A percentile compares a stretch with the other conserved stretches of the same genome.
Conservation (phyloP, 2,113 vertebrate species). For the Tricholaema leucomelas region DNA sequence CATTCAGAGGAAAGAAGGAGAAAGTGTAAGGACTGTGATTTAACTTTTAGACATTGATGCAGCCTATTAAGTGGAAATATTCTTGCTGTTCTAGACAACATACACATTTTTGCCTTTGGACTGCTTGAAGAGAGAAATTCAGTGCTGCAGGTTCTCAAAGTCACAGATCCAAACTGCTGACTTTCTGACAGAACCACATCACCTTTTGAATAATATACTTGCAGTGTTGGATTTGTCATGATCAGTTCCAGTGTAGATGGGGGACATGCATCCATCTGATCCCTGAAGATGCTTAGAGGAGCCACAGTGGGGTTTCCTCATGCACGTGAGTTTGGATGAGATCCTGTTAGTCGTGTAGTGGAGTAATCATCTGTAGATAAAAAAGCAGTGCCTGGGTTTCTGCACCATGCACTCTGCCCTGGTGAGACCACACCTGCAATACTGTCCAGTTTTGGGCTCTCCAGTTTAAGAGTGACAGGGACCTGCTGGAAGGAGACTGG, state of each 20-base stretch:
- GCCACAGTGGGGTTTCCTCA: background rate
- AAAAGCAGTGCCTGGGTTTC: background rate
- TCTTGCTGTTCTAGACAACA: background rate
- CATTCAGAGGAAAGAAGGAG: background rate
- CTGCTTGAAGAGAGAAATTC: background rate
- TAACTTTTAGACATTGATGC: constrained; percentile 3
- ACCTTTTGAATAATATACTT: background rate
- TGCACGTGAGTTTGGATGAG: background rate
- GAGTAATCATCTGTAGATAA: background rate
- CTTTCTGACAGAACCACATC: background rate
- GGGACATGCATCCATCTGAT: background rate
- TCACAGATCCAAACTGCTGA: background rate
- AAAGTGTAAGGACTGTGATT: background rate
- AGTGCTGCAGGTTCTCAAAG: background rate
- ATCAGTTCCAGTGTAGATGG: background rate
- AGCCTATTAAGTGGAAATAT: background rate
- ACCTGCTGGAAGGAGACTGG: too few relatives aligned
- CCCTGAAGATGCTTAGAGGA: background rate
- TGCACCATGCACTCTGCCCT: background rate
- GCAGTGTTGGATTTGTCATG: background rate
- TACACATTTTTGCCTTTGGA: background rate
- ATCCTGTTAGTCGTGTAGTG: background rate
- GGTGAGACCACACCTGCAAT: too few relatives aligned
- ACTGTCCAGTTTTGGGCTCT: too few relatives aligned
- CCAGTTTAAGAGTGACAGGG: too few relatives aligned